A percentile compares a stretch with the other conserved stretches of the same genome.
Evolutionary conservation across 2,113 vertebrate species (phyloP).

Genomic region (Calyptommatus sinebrachiatus): DNA sequence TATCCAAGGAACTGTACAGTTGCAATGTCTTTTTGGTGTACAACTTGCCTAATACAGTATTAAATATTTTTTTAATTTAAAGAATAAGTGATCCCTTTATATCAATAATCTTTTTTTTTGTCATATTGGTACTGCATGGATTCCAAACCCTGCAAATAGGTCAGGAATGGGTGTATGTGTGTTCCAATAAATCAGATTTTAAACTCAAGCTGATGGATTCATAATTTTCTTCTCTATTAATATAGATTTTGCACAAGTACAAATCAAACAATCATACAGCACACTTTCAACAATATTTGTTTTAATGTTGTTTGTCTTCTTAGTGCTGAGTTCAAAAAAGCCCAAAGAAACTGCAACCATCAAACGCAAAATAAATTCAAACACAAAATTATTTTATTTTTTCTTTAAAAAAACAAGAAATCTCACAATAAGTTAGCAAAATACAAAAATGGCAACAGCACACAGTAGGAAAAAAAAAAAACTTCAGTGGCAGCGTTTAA

Average conservation of each 20-base stretch:
- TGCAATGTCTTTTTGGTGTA: conserved; percentile 57
- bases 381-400: conserved; percentile 90
- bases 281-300: neutral
- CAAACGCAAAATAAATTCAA: conserved; percentile 65
- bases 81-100: conserved; percentile 66
- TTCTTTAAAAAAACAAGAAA: conserved; percentile 83
- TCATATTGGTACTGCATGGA: conserved; percentile 70
- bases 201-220: conserved; percentile 53
- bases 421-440: conserved; percentile 93
- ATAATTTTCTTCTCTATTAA: conserved; percentile 36
- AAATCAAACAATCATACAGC: neutral
- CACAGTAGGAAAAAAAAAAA: conserved; percentile 76
- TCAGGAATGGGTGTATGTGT: conserved; percentile 66
- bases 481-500: neutral
- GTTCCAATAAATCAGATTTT: conserved; percentile 78
- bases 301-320: neutral
- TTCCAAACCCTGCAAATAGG: conserved; percentile 61
- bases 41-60: conserved; percentile 58
- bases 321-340: neutral
- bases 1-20: conserved; percentile 68
- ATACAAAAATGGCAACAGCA: conserved; percentile 87
- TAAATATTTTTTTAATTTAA: conserved; percentile 69
- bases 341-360: neutral
- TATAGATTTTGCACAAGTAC: neutral
- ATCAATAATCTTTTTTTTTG: conserved; percentile 49